A percentile compares a stretch with the other conserved stretches of the same genome.
These are phyloP conservation scores for Masticophis lateralis DNA, from an alignment of 2,797 vertebrate genomes.

Conservation along the genomic window DNA sequence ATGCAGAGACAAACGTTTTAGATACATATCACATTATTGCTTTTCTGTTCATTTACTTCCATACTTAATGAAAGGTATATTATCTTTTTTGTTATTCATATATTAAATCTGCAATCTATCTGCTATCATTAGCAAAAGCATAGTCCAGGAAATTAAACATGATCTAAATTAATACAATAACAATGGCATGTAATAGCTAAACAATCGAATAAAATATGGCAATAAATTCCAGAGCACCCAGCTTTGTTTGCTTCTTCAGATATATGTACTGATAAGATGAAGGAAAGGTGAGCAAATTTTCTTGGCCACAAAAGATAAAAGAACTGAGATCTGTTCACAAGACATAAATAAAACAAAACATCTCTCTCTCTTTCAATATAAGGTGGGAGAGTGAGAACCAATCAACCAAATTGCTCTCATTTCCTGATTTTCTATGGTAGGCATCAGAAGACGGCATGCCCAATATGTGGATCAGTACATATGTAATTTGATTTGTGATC, in stretches of 20 bases:
- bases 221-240: not conserved
- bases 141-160: not conserved
- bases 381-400: not conserved
- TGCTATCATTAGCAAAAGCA: not conserved
- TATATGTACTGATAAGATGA: not conserved
- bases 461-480: not conserved
- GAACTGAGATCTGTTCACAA: not conserved
- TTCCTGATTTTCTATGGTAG: not conserved
- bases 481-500: not conserved
- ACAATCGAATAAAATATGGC: not conserved
- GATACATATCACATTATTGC: not conserved
- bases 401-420: not conserved
- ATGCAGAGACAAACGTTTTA: not conserved
- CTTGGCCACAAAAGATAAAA: not conserved
- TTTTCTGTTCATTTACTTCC: not conserved
- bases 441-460: not conserved
- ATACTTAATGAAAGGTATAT: not conserved
- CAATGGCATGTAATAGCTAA: not conserved
- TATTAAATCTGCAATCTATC: not conserved
- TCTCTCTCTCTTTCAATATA: not conserved
- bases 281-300: not conserved
- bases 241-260: not conserved
- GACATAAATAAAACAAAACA: not conserved
- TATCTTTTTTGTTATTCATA: not conserved
- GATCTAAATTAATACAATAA: not conserved